Conservation (phyloP, 2,888 invertebrate species). For the Lacanobia oleracea region DNA sequence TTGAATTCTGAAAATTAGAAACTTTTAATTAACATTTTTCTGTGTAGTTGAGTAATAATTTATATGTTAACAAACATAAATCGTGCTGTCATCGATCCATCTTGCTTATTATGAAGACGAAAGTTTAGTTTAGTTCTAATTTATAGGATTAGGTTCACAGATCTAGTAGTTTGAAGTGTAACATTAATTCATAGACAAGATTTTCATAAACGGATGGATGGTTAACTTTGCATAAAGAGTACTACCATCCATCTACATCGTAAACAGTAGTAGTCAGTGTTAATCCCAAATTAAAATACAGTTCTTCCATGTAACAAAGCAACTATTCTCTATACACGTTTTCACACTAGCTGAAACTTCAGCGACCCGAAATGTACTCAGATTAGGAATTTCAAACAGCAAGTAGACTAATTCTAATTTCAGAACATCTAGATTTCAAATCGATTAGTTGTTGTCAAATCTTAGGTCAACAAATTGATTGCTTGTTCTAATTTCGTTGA, state of each 20-base stretch:
- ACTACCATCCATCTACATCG: too few relatives aligned
- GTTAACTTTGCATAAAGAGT: too few relatives aligned
- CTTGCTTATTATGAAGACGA: conserved; percentile 16
- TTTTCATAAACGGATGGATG: too few relatives aligned
- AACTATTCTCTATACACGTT: not conserved
- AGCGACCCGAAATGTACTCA: not conserved
- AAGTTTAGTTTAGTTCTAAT: conserved; percentile 16
- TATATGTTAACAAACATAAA: conserved; percentile 36
- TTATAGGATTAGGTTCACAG: not conserved
- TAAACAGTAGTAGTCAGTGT: too few relatives aligned
- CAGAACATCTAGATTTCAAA: conserved; percentile 7
- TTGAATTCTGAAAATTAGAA: conserved; percentile 42
- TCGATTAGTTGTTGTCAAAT: conserved; percentile 12
- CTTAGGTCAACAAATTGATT: conserved; percentile 29
- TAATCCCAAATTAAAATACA: not conserved
- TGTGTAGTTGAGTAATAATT: conserved; percentile 47
- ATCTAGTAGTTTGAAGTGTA: too few relatives aligned
- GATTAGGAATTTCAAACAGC: not conserved
- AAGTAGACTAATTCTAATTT: not conserved
- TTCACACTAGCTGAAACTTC: not conserved
- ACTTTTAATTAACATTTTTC: conserved; percentile 28
- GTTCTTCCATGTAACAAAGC: not conserved
- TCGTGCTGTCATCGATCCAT: conserved; percentile 24
- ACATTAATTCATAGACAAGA: too few relatives aligned
- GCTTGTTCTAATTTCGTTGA: conserved; percentile 6